These are phyloP conservation scores for Drosophila arizonae DNA, from an alignment of 1,140 invertebrate species.

Conservation along the genomic window DNA sequence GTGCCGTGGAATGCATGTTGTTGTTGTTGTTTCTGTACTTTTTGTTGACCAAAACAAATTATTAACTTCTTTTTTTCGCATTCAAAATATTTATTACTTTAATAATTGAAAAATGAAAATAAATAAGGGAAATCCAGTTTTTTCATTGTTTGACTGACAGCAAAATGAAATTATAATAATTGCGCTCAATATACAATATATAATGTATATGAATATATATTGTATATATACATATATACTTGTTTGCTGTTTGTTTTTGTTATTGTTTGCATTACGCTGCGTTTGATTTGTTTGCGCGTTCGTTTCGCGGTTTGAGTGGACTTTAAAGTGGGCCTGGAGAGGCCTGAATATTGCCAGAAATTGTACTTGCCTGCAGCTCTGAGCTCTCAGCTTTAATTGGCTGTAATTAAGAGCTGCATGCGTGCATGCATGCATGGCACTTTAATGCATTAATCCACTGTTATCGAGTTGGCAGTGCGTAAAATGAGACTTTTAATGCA, in stretches of 20 bases:
- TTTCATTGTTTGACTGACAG: constrained; percentile 42
- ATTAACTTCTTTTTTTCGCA: not conserved
- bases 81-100: constrained; percentile 27
- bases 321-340: not conserved
- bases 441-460: constrained; percentile 32
- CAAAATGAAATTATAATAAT: constrained; percentile 74
- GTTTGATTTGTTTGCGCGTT: constrained; percentile 66
- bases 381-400: constrained; percentile 56
- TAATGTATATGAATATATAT: not conserved
- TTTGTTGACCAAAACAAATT: not conserved
- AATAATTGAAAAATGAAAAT: constrained; percentile 12
- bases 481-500: constrained; percentile 29
- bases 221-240: not conserved
- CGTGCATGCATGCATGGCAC: constrained; percentile 6
- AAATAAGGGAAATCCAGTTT: constrained; percentile 57
- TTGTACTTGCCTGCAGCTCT: constrained; percentile 20
- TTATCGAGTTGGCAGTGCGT: constrained; percentile 23
- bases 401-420: constrained; percentile 67
- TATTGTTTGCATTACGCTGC: constrained; percentile 51
- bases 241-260: constrained; percentile 54
- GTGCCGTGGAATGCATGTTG: not conserved
- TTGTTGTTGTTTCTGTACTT: not conserved
- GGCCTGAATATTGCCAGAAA: not conserved
- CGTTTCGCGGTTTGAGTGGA: constrained; percentile 39
- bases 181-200: constrained; percentile 44